A percentile compares a stretch with the other conserved stretches of the same genome.
phyloP scores from a whole-genome alignment of 2,888 invertebrate species.

The Papilio protenor region DNA sequence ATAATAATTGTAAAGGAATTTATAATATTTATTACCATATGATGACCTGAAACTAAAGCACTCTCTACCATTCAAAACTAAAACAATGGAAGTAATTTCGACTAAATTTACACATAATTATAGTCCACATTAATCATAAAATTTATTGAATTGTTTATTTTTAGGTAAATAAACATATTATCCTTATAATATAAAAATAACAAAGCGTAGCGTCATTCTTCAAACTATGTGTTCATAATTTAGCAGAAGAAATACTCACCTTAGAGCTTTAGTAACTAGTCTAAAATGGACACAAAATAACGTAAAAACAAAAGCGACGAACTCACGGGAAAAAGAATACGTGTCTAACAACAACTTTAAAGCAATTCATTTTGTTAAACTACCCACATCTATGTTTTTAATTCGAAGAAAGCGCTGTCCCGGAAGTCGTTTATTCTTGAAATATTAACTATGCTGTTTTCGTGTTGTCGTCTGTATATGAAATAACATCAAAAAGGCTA shows the following conservation, averaged over 20 bases:
- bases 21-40: slow-evolving; percentile 1
- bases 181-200: neutral
- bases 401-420: slow-evolving; percentile 13
- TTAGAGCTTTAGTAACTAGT: neutral
- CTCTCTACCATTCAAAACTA: neutral
- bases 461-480: neutral
- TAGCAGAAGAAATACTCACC: neutral
- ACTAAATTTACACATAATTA: neutral
- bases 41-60: neutral
- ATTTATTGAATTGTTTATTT: too few species aligned
- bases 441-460: neutral
- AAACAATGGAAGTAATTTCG: neutral
- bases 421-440: slow-evolving; percentile 32
- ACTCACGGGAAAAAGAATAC: neutral
- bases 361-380: slow-evolving; percentile 1
- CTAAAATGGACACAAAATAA: neutral
- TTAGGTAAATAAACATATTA: neutral
- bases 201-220: neutral
- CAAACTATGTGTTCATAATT: neutral
- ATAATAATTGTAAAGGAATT: neutral
- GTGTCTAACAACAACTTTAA: slow-evolving; percentile 3
- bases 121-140: too few species aligned
- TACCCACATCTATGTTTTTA: slow-evolving; percentile 3
- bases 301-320: neutral
- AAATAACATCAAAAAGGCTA: neutral